Base-by-base conservation (phyloP, 35 echinoderm and acorn worm genomes). In the Holothuria glaberrima region DNA sequence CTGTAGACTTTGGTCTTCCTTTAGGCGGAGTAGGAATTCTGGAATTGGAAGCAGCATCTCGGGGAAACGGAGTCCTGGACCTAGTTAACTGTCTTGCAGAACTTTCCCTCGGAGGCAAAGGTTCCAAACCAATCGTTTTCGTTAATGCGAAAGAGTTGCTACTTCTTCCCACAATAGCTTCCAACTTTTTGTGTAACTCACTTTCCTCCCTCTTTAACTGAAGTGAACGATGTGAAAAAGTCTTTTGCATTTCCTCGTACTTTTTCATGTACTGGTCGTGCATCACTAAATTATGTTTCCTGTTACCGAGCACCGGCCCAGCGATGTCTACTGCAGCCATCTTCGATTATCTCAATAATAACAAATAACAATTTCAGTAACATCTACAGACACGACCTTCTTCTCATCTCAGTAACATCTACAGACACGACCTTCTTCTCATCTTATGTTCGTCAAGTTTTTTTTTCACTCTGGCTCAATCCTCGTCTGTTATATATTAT, bases 251-350 rank as follows among this genome's bases (percentile, higher is more conserved):
- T 21, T 75, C 29, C 31, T 75, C 71, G 44, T 75, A 75, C 41
- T 75, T 75, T n/a, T 41, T 31, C 71, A 41, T 31, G 33, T 75
- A 75, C 44, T 75, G 31, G 34, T 75, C 34, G 71, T 75, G 71
- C 34, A 75, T 38, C 17, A 75, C 44, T 38, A 75, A 75, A 22
- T 75, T 32, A 75, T 75, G 44, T 75, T 41, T 75, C 21, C 44
- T 75, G 10, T 21, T 34, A 10, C 31, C 50, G 3, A 54, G 9
- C 10, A 54, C 50, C 10, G 50, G 50, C 0, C 50, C 50, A 5
- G 50, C 50, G 50, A 54, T 1, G 12, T 54, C 50, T 14, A 54
- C 2, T 41, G 36, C 50, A 54, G 50, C 50, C 50, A 54, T 54
- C 50, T 5, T 54, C 50, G 1, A 54, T 5, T 0, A 17, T 54